Conservation (phyloP, 2,888 invertebrate genomes). For the Cantharis flavilabris region DNA sequence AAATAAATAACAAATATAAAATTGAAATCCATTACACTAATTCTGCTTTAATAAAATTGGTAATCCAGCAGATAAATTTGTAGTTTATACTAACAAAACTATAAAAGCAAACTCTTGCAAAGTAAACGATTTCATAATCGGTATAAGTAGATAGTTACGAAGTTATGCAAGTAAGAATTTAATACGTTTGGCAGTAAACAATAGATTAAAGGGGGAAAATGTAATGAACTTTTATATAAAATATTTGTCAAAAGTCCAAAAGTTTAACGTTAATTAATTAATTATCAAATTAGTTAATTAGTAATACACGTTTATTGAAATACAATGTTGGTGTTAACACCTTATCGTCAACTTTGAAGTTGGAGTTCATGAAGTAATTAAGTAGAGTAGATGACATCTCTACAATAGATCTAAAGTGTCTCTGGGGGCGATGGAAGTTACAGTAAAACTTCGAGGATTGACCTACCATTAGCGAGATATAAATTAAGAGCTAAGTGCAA, state of each 20-base stretch:
- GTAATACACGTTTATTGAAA: background rate
- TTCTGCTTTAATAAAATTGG: background rate
- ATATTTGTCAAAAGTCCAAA: too few relatives aligned
- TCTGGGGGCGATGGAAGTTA: background rate
- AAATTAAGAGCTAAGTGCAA: constrained; percentile 36
- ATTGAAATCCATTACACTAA: background rate
- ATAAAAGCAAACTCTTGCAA: background rate
- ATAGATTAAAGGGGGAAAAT: background rate
- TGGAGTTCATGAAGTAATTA: constrained; percentile 5
- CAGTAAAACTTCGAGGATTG: constrained; percentile 21
- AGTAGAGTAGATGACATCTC: background rate
- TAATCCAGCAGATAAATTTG: background rate
- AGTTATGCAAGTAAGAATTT: background rate
- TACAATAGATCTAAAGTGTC: constrained; percentile 1
- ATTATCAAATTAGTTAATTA: background rate
- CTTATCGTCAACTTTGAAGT: background rate
- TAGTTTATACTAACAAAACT: background rate
- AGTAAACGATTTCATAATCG: background rate
- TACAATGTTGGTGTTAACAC: background rate
- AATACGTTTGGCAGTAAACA: background rate
- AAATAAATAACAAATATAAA: background rate
- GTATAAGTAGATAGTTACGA: background rate
- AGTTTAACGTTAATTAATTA: too few relatives aligned
- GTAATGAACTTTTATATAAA: background rate
- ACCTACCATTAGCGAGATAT: constrained; percentile 32